Base-by-base conservation (phyloP, 2,797 vertebrate species). In the Morus bassanus region DNA sequence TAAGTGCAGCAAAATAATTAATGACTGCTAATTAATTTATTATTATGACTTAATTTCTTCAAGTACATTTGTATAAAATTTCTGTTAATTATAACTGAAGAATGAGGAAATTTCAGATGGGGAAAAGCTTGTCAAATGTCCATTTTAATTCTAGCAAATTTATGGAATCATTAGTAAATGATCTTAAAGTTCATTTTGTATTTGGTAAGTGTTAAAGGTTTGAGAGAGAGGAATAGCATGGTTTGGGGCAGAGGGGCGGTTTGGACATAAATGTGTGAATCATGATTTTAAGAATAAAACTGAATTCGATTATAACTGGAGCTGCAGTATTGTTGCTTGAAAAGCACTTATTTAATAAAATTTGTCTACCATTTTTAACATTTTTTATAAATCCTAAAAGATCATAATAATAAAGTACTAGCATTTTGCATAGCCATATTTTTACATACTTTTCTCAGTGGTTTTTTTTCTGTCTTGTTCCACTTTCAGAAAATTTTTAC, bases 1-100 rank as follows among this genome's bases (percentile, higher is more conserved):
- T 81, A 90, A 93, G 59, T 90, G 59, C 45, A 81, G 80, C 61
- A 91, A 93, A 94, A 88, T 94, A 94, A 95, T 95, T 95, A 89
- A 68, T 97, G 61, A 64, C 63, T 72, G 53, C 41, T 94, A 93
- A 90, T 94, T 90, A 84, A 78, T 78, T 85, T 86, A 78, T 90
- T 95, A 76, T 77, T 93, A 77, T 68, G 50, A 63, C 63, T 94
- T 89, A 83, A 78, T 95, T 95, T 96, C 65, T 89, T 83, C 27
- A 57, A 83, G 50, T 89, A 64, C 43, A 24, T 92, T 93, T 86
- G 22, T 84, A 33, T 94, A 86, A 85, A 81, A 85, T 84, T 51
- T 90, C 33, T 91, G 19, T 92, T 96, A 89, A 76, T 95, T 95
- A 75, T 78, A 89, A 86, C 57, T 87, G 57, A 80, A 74, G 53